Conservation (phyloP, 30 jellyfish, hydroid and myxozoan genomes). For the Chironex yamaguchii region DNA sequence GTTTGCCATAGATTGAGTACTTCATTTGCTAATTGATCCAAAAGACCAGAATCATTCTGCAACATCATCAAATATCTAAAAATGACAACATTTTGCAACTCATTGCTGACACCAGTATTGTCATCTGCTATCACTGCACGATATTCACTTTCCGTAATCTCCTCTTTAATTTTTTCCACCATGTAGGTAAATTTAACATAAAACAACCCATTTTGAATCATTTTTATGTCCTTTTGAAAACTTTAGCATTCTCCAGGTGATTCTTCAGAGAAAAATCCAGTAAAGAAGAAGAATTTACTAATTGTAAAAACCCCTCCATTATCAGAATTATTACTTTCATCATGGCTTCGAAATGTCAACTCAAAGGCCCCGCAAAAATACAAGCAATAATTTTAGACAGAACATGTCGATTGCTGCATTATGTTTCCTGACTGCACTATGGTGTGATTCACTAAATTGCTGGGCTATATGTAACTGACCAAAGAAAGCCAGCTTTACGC, state of each 20-base stretch:
- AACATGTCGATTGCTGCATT: constrained; percentile 37
- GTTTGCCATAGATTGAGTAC: neutral
- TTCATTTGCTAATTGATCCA: neutral
- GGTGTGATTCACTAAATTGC: constrained; percentile 33
- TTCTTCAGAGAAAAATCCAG: constrained; percentile 41
- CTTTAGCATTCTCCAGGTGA: neutral
- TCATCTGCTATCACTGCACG: neutral
- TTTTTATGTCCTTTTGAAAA: neutral
- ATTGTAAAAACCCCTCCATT: constrained; percentile 63
- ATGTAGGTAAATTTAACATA: neutral
- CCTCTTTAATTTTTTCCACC: neutral
- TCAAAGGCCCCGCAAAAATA: constrained; percentile 48
- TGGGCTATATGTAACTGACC: constrained; percentile 14
- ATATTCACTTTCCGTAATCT: neutral
- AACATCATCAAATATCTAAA: neutral
- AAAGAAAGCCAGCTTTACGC: constrained; percentile 58
- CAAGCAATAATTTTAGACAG: constrained; percentile 54
- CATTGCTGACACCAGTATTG: neutral
- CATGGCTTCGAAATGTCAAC: constrained; percentile 66
- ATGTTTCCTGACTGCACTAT: neutral
- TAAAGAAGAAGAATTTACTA: constrained; percentile 1
- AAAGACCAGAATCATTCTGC: neutral
- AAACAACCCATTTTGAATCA: neutral
- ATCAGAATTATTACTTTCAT: constrained; percentile 38
- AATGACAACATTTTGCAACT: neutral